These are phyloP conservation scores for Paragorgia papillata DNA, from an alignment of 92 coral and sea anemone genomes.

Conservation along the genomic window DNA sequence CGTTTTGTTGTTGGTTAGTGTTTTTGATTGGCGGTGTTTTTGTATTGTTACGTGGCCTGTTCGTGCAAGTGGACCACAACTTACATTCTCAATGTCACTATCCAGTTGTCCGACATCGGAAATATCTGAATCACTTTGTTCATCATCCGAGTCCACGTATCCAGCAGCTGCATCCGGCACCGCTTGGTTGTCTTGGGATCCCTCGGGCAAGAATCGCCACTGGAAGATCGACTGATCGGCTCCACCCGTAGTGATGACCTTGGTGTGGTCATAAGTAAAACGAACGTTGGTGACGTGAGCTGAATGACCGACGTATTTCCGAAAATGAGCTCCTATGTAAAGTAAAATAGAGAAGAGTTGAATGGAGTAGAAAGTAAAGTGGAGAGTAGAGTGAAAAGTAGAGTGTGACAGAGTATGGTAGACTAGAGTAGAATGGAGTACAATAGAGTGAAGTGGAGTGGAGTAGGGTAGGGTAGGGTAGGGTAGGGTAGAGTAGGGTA, in stretches of 20 bases:
- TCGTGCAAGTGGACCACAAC: too few relatives aligned
- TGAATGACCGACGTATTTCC: constrained; percentile 97
- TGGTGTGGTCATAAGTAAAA: constrained; percentile 81
- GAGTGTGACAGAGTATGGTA: too few relatives aligned
- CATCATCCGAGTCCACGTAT: constrained; percentile 89
- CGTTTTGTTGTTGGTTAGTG: too few relatives aligned
- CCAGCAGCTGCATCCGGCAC: constrained; percentile 81
- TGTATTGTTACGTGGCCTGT: too few relatives aligned
- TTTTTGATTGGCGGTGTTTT: too few relatives aligned
- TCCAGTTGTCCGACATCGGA: constrained; percentile 94
- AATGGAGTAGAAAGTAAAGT: too few relatives aligned
- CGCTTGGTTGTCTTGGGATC: constrained; percentile 74
- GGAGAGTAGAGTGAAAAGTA: too few relatives aligned
- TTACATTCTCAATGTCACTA: constrained; percentile 94
- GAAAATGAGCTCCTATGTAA: constrained; percentile 80
- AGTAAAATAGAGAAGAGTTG: constrained; percentile 14
- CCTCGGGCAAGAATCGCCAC: constrained; percentile 98
- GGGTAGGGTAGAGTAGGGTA: too few relatives aligned
- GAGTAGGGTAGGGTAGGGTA: too few relatives aligned
- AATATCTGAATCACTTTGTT: constrained; percentile 93
- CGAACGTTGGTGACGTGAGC: constrained; percentile 99
- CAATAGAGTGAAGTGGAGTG: too few relatives aligned
- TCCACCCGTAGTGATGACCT: constrained; percentile 94
- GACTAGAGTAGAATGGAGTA: too few relatives aligned
- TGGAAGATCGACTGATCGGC: constrained; percentile 98